These are phyloP conservation scores for Poecilus cupreus DNA, from an alignment of 2,888 invertebrate genomes.

Conservation along the genomic window DNA sequence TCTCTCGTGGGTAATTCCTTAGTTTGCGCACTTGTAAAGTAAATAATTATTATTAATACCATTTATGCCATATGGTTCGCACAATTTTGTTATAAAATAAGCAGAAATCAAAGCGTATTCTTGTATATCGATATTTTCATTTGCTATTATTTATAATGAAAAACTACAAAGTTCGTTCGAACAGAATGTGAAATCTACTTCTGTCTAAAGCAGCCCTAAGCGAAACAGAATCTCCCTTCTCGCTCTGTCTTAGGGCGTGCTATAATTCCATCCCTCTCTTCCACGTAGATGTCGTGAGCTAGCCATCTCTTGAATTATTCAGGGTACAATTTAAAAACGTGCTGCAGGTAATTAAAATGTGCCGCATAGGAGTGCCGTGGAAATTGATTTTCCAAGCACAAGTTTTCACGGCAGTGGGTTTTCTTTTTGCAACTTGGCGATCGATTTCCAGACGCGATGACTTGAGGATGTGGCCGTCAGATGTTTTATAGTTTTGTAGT, in stretches of 20 bases:
- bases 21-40: too few relatives aligned
- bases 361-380: conserved; percentile 54
- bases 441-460: conserved; percentile 6
- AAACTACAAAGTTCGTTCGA: too few relatives aligned
- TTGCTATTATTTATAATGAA: too few relatives aligned
- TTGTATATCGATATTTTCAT: too few relatives aligned
- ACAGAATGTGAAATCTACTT: too few relatives aligned
- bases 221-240: background rate
- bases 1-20: too few relatives aligned
- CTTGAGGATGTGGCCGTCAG: background rate
- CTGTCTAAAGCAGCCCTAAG: background rate
- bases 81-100: too few relatives aligned
- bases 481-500: background rate
- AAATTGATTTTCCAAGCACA: conserved; percentile 55
- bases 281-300: conserved; percentile 32
- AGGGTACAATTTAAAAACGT: conserved; percentile 58
- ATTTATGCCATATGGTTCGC: too few relatives aligned
- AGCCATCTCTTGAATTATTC: conserved; percentile 53
- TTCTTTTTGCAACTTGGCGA: conserved; percentile 16
- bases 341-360: conserved; percentile 59
- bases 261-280: background rate
- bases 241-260: background rate
- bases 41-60: too few relatives aligned
- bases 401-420: conserved; percentile 19
- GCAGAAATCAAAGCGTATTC: too few relatives aligned